These are phyloP conservation scores for Halotydeus destructor DNA, from an alignment of 1,140 invertebrate genomes.

Conservation along the genomic window DNA sequence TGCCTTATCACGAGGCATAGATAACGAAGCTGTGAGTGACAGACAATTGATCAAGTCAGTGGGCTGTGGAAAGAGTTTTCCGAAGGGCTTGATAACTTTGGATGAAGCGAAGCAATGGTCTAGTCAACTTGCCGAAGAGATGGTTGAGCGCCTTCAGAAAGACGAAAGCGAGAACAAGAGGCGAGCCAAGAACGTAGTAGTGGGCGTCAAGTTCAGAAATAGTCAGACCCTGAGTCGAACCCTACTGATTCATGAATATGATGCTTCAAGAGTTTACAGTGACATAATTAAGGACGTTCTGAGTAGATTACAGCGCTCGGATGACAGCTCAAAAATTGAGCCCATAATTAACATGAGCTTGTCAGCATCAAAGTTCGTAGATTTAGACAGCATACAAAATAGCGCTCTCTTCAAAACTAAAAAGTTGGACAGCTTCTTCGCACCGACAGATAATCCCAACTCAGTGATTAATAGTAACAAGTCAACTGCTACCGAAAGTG, in stretches of 20 bases:
- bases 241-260: conserved; percentile 6
- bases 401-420: too few species aligned
- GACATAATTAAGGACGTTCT: conserved; percentile 9
- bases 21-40: conserved; percentile 58
- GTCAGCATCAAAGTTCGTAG: conserved; percentile 11
- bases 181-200: conserved; percentile 9
- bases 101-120: conserved; percentile 47
- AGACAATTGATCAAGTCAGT: conserved; percentile 75
- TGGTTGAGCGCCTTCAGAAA: conserved; percentile 58
- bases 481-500: too few species aligned
- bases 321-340: conserved; percentile 8
- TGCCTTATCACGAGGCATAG: conserved; percentile 63
- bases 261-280: conserved; percentile 7
- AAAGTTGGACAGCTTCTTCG: too few species aligned
- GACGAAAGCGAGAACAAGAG: conserved; percentile 30
- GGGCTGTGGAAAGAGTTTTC: conserved; percentile 83
- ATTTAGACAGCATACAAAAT: too few species aligned
- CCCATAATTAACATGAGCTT: conserved; percentile 9
- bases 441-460: too few species aligned
- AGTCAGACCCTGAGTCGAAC: not conserved
- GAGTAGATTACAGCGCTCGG: too few species aligned
- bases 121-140: conserved; percentile 49
- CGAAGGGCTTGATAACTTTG: conserved; percentile 18
- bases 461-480: too few species aligned
- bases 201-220: conserved; percentile 1